Evolutionary conservation across 2,888 invertebrate species (phyloP).

Genomic region (Scaptomyza caliginosa): DNA sequence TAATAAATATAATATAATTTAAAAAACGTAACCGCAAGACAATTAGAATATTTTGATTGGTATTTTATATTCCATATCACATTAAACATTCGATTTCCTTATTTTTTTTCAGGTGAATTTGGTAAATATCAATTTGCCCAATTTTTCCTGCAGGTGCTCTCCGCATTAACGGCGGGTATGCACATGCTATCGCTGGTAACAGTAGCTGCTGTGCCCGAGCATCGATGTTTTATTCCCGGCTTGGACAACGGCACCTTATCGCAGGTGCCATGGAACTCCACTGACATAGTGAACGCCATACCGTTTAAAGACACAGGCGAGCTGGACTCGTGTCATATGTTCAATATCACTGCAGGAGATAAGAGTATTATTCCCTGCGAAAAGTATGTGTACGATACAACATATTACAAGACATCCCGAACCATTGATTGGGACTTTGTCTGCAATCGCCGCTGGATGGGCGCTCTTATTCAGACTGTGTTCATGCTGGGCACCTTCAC

Average conservation of each 20-base stretch:
- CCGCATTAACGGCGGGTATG: conserved; percentile 90
- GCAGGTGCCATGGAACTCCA: conserved; percentile 86
- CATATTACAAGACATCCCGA: conserved; percentile 89
- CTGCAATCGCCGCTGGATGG: conserved; percentile 92
- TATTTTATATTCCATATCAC: no score
- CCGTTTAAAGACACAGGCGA: conserved; percentile 86
- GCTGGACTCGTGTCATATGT: conserved; percentile 87
- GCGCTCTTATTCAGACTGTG: conserved; percentile 90
- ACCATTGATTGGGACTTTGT: conserved; percentile 93
- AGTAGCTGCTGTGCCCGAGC: conserved; percentile 91
- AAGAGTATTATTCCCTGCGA: conserved; percentile 84
- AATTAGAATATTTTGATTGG: no score
- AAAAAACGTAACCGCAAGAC: no score
- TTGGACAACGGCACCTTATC: conserved; percentile 85
- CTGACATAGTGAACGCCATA: conserved; percentile 85
- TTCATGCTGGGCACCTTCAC: conserved; percentile 92
- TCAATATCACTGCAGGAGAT: conserved; percentile 63
- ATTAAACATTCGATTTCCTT: background rate
- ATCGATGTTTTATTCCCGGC: conserved; percentile 85
- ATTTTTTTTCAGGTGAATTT: conserved; percentile 88
- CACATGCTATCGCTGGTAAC: conserved; percentile 93
- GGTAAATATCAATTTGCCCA: conserved; percentile 92
- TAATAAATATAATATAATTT: no score
- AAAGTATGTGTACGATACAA: conserved; percentile 89
- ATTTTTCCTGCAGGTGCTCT: conserved; percentile 90